Evolutionary conservation across 2,888 invertebrate species (phyloP).

Genomic region (Acleris holmiana): DNA sequence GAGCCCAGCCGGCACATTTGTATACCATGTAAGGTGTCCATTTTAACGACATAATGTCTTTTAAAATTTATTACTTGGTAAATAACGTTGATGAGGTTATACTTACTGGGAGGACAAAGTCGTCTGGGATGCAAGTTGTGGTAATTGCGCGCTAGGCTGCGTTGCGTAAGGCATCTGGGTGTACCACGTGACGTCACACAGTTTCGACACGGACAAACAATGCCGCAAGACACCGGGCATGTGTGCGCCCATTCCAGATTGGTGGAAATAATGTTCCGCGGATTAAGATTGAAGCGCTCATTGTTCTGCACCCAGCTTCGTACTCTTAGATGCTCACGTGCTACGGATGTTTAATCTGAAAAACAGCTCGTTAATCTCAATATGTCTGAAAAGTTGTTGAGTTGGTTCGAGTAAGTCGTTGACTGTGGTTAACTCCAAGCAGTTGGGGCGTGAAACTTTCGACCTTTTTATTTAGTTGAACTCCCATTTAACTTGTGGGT

Average conservation of each 20-base stretch:
- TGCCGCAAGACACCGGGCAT: constrained; percentile 54
- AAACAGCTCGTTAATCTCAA: no score
- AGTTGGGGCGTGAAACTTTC: constrained; percentile 9
- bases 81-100: constrained; percentile 38
- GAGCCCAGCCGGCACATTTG: constrained; percentile 39
- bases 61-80: constrained; percentile 39
- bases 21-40: constrained; percentile 40
- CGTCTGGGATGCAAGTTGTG: constrained; percentile 41
- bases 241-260: constrained; percentile 65
- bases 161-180: constrained; percentile 57
- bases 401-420: background rate
- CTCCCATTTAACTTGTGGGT: constrained; percentile 27
- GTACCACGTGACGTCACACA: constrained; percentile 64
- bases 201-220: constrained; percentile 76
- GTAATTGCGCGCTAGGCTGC: constrained; percentile 33
- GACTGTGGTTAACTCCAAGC: background rate
- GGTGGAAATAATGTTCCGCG: constrained; percentile 25
- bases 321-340: constrained; percentile 6
- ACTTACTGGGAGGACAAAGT: constrained; percentile 37
- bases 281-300: constrained; percentile 28
- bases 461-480: constrained; percentile 28
- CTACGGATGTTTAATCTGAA: no score
- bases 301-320: constrained; percentile 5
- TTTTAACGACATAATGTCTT: constrained; percentile 41
- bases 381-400: no score